Conservation (phyloP, 2,888 invertebrate species). For the Ramazzottius varieornatus region DNA sequence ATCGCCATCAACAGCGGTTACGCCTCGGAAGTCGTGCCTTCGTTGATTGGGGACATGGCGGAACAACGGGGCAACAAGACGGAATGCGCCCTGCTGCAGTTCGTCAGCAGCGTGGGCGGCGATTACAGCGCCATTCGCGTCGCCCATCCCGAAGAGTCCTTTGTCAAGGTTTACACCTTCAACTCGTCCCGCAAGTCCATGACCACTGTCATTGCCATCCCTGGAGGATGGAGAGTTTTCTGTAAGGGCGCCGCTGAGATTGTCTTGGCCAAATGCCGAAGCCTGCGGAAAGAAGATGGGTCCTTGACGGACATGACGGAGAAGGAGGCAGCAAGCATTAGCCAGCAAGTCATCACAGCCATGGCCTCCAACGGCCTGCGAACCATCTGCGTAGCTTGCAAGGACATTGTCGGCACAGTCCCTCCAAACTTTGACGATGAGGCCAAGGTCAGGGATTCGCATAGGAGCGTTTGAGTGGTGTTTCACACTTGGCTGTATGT, state of each 20-base stretch:
- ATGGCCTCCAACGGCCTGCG: conserved; percentile 65
- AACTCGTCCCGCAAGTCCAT: conserved; percentile 96
- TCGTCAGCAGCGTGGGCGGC: conserved; percentile 63
- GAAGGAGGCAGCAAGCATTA: conserved; percentile 11
- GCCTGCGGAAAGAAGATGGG: neutral
- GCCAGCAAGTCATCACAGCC: conserved; percentile 34
- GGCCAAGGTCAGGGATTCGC: too few relatives aligned
- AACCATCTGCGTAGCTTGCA: conserved; percentile 95
- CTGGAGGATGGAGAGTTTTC: conserved; percentile 55
- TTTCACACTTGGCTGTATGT: too few relatives aligned
- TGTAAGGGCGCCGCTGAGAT: conserved; percentile 98
- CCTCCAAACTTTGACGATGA: conserved; percentile 82
- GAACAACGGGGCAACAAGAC: conserved; percentile 98
- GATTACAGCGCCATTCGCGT: conserved; percentile 75
- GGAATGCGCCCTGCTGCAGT: conserved; percentile 85
- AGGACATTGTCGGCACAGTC: conserved; percentile 87
- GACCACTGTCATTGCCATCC: conserved; percentile 74
- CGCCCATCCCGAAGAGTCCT: conserved; percentile 63
- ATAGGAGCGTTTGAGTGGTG: too few relatives aligned
- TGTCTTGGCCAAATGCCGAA: conserved; percentile 80
- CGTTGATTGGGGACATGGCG: conserved; percentile 43
- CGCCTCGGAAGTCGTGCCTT: conserved; percentile 68
- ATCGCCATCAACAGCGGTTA: conserved; percentile 87
- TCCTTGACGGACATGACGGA: neutral
- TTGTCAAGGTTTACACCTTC: conserved; percentile 86